phyloP scores from a whole-genome alignment of 2,888 invertebrate species.

The Psylliodes chrysocephalus region DNA sequence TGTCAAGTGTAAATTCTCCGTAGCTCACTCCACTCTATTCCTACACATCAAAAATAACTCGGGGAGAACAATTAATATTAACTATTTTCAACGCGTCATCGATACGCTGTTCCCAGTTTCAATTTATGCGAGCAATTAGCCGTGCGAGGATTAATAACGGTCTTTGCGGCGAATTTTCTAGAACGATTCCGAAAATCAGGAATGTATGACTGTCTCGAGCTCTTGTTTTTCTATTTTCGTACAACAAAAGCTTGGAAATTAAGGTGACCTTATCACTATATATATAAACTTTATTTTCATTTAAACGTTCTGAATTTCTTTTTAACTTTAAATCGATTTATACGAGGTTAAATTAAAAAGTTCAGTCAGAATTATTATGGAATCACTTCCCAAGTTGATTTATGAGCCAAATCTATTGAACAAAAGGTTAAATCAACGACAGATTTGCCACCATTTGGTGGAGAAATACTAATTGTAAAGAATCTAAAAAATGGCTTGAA shows the following conservation, averaged over 20 bases:
- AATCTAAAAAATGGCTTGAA: too few relatives aligned
- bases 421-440: too few relatives aligned
- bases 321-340: too few relatives aligned
- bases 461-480: too few relatives aligned
- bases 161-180: conserved; percentile 20
- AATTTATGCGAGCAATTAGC: conserved; percentile 29
- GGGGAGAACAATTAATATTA: conserved; percentile 27
- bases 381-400: too few relatives aligned
- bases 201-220: neutral
- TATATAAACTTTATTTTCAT: too few relatives aligned
- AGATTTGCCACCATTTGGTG: too few relatives aligned
- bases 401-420: too few relatives aligned
- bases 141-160: conserved; percentile 25
- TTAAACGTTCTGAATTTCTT: too few relatives aligned
- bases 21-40: conserved; percentile 2
- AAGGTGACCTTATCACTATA: neutral
- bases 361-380: too few relatives aligned
- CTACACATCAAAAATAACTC: conserved; percentile 23
- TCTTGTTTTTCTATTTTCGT: neutral
- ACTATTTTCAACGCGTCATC: conserved; percentile 29
- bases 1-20: conserved; percentile 28
- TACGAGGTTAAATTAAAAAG: too few relatives aligned
- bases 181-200: neutral
- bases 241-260: neutral
- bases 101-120: conserved; percentile 26